Conservation (phyloP, 2,113 vertebrate genomes). For the chimpanzee (Pan troglodytes) region NHGRI_mPanTro3-v2.1_pri NC_072398.2:80932001-80932500, state of each 20-base stretch:
- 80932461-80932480: not conserved
- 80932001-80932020: slow-evolving; percentile 47
- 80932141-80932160: not conserved
- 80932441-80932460: not conserved
- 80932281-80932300: rapidly evolving
- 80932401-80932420: not conserved
- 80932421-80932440: not conserved
- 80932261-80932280: not conserved
- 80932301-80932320: not conserved
- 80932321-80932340: rapidly evolving
- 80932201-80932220: rapidly evolving
- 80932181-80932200: not conserved
- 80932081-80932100: slow-evolving; percentile 77
- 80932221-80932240: rapidly evolving
- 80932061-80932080: not conserved
- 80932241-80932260: rapidly evolving
- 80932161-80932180: not conserved
- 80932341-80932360: not conserved
- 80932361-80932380: not conserved
- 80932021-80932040: not conserved
- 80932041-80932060: not conserved
- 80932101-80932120: not conserved
- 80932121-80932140: not conserved
- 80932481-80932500: not conserved
- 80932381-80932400: not conserved